A percentile compares a stretch with the other conserved stretches of the same genome.
These are phyloP conservation scores for Brachionus rubens DNA, from an alignment of 1,140 invertebrate species.

Conservation along the genomic window DNA sequence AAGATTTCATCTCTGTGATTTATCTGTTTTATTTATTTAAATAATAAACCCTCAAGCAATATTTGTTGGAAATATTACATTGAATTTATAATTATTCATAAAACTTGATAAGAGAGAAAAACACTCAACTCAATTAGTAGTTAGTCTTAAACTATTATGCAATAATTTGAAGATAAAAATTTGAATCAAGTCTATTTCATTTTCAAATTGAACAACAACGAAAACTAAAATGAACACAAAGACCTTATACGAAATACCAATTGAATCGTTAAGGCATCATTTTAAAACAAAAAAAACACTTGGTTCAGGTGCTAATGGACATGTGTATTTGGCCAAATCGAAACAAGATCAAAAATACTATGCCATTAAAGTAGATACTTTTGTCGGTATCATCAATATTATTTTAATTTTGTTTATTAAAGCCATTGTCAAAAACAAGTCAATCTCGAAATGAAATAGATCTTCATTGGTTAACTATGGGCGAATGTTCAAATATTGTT, in stretches of 20 bases:
- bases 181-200: too few species aligned
- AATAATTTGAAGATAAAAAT: too few species aligned
- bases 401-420: neutral
- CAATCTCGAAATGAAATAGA: conserved; percentile 92
- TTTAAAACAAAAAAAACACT: neutral
- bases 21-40: too few species aligned
- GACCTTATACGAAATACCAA: neutral
- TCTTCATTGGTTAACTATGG: conserved; percentile 79
- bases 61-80: too few species aligned
- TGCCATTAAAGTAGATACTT: conserved; percentile 34
- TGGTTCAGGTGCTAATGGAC: conserved; percentile 4
- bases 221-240: too few species aligned
- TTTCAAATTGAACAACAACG: too few species aligned
- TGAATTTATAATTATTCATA: too few species aligned
- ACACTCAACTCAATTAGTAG: too few species aligned
- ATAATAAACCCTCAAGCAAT: too few species aligned
- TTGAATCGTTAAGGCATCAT: neutral
- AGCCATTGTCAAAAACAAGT: conserved; percentile 63
- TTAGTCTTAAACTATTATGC: too few species aligned
- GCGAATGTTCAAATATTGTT: conserved; percentile 45
- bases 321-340: neutral
- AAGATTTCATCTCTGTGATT: too few species aligned
- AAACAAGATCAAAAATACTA: neutral
- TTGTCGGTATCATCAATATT: neutral
- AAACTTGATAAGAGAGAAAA: too few species aligned